Conservation (phyloP, 2,797 vertebrate species). For the Cottoperca gobio region DNA sequence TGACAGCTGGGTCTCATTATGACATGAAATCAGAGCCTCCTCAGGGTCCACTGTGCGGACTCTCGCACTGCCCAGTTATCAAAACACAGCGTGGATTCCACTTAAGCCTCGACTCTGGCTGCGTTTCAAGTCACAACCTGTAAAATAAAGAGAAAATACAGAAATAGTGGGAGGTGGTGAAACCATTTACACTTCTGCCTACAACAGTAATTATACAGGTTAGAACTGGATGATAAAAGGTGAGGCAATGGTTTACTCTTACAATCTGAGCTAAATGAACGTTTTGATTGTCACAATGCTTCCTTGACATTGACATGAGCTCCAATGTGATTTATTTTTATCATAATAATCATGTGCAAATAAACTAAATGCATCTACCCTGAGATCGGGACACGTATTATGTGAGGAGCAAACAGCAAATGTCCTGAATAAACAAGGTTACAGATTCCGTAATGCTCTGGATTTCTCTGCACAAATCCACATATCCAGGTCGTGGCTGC, state of each 20-base stretch:
- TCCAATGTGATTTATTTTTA: conserved; percentile 24
- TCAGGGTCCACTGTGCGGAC: conserved; percentile 49
- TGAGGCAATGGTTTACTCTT: conserved; percentile 2
- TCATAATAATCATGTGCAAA: conserved; percentile 33
- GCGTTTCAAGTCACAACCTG: conserved; percentile 44
- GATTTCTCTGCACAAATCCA: conserved; percentile 55
- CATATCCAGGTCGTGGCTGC: conserved; percentile 58
- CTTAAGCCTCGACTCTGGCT: conserved; percentile 53
- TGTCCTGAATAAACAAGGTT: conserved; percentile 49
- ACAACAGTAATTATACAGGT: conserved; percentile 18
- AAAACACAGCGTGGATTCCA: conserved; percentile 73
- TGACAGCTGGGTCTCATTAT: conserved; percentile 71
- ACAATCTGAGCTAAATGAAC: conserved; percentile 8
- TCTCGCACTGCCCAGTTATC: conserved; percentile 58
- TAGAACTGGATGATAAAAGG: conserved; percentile 3
- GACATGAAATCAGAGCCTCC: conserved; percentile 71
- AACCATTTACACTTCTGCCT: neutral
- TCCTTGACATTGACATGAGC: conserved; percentile 14
- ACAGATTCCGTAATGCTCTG: conserved; percentile 27
- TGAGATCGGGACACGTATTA: conserved; percentile 17
- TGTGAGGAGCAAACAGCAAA: conserved; percentile 22
- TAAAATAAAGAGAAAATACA: conserved; percentile 52
- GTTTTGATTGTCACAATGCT: neutral
- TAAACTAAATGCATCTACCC: conserved; percentile 17
- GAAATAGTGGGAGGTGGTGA: conserved; percentile 16